phyloP scores from a whole-genome alignment of 1,140 invertebrate species.

The Sinonovacula constricta region DNA sequence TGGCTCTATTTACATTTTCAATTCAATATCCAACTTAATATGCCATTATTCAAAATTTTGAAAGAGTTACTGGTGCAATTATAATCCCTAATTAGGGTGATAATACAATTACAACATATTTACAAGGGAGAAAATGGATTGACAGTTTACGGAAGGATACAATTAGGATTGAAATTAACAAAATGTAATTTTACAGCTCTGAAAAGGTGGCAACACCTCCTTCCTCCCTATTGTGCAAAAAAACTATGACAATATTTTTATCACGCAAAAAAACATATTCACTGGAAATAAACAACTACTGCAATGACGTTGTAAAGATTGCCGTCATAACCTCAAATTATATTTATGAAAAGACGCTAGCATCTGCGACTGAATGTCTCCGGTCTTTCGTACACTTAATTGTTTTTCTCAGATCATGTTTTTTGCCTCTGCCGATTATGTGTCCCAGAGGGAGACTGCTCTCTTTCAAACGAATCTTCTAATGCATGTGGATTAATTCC shows the following conservation, averaged over 20 bases:
- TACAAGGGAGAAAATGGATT: neutral
- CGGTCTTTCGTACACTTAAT: constrained; percentile 41
- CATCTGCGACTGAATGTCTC: constrained; percentile 32
- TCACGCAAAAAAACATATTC: neutral
- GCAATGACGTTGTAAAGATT: constrained; percentile 35
- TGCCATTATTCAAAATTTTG: neutral
- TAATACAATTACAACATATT: neutral
- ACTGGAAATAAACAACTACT: constrained; percentile 17
- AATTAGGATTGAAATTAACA: neutral
- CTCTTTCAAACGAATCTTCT: constrained; percentile 38
- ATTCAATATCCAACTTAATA: neutral
- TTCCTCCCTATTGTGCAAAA: neutral
- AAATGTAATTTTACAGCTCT: neutral
- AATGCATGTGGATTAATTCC: constrained; percentile 46
- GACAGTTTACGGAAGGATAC: neutral
- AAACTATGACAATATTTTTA: neutral
- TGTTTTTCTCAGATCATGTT: constrained; percentile 54
- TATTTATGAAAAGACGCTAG: constrained; percentile 48
- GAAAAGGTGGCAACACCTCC: neutral
- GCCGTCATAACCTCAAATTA: constrained; percentile 52
- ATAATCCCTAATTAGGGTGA: neutral
- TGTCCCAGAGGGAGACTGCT: constrained; percentile 25
- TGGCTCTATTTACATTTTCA: neutral
- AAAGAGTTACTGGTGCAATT: neutral
- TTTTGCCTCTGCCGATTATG: constrained; percentile 27